Evolutionary conservation across 1,140 invertebrate genomes (phyloP).

Genomic region (Bicyclus anynana): DNA sequence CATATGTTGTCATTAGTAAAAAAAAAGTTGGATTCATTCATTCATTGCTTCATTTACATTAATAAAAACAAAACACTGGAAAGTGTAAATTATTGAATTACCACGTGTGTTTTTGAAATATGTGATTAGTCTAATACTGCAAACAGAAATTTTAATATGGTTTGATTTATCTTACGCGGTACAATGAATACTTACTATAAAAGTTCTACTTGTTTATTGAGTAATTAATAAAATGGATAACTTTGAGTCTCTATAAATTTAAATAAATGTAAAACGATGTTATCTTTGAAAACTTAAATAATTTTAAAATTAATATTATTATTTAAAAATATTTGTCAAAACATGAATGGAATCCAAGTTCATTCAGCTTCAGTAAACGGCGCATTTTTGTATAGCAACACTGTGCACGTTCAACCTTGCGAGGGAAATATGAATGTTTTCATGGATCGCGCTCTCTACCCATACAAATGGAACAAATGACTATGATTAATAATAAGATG

Average conservation of each 20-base stretch:
- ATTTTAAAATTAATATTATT: not conserved
- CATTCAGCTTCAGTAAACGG: not conserved
- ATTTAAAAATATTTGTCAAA: not conserved
- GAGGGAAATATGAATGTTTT: slow-evolving; percentile 9
- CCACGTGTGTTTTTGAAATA: no score
- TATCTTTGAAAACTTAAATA: no score
- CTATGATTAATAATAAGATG: not conserved
- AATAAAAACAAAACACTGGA: not conserved
- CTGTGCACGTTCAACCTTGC: not conserved
- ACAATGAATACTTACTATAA: no score
- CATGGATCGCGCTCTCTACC: not conserved
- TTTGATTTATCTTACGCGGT: no score
- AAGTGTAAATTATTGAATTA: no score
- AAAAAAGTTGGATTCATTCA: slow-evolving; percentile 8
- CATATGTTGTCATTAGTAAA: slow-evolving; percentile 60
- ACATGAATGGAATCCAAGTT: not conserved
- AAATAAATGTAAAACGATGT: no score
- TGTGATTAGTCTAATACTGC: no score
- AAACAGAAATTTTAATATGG: no score
- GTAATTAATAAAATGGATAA: no score
- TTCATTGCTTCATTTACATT: not conserved
- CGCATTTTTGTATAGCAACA: slow-evolving; percentile 6
- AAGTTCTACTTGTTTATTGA: no score
- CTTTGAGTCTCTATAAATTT: no score
- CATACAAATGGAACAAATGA: not conserved